Evolutionary conservation across 2,797 vertebrate species (phyloP).

Genomic region (Poecilia wingei): DNA sequence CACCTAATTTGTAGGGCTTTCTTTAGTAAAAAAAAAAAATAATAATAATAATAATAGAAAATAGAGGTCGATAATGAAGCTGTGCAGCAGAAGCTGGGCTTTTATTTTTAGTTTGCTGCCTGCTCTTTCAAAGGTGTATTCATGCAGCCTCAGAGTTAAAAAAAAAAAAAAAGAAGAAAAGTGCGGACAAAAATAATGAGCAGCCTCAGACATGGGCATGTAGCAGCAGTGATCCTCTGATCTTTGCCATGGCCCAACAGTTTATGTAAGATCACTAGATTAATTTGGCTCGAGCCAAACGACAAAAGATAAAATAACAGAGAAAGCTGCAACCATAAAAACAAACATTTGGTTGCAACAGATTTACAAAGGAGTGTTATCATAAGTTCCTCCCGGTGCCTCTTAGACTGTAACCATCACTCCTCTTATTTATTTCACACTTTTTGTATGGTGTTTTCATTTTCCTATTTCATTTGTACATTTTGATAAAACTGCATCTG

Average conservation of each 20-base stretch:
- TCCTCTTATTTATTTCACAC: neutral
- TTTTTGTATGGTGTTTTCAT: neutral
- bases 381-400: neutral
- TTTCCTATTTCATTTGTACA: neutral
- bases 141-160: slow-evolving; percentile 17
- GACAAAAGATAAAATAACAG: slow-evolving; percentile 39
- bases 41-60: neutral
- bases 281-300: slow-evolving; percentile 29
- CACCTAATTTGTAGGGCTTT: slow-evolving; percentile 31
- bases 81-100: slow-evolving; percentile 20
- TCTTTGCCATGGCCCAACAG: slow-evolving; percentile 41
- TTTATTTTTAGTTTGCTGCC: slow-evolving; percentile 23
- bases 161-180: neutral
- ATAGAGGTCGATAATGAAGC: neutral
- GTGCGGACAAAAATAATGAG: slow-evolving; percentile 3
- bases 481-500: neutral
- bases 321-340: slow-evolving; percentile 20
- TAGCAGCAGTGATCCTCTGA: slow-evolving; percentile 30
- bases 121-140: slow-evolving; percentile 27
- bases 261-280: slow-evolving; percentile 42
- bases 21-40: slow-evolving; percentile 19
- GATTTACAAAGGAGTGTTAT: neutral
- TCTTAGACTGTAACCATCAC: neutral
- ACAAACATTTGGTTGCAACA: slow-evolving; percentile 24
- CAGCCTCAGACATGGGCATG: slow-evolving; percentile 15